phyloP scores from a whole-genome alignment of 37 sponge, comb jelly and placozoan species.

The Corticium candelabrum region DNA sequence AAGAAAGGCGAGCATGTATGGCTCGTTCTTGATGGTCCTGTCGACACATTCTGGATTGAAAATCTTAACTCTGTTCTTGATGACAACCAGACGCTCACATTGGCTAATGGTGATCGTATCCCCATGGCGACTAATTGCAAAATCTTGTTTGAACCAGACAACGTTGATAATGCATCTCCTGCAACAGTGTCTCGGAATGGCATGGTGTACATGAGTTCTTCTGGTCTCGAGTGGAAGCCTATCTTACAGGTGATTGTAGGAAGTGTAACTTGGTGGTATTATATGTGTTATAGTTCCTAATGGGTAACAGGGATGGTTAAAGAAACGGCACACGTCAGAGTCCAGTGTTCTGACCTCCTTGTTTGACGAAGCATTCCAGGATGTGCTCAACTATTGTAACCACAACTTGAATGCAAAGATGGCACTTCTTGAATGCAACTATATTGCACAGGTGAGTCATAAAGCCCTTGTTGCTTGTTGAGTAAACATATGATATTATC shows the following conservation, averaged over 20 bases:
- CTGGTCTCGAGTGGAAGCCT: conserved; percentile 92
- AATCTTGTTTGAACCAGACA: conserved; percentile 96
- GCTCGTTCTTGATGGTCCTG: conserved; percentile 96
- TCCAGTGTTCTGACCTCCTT: conserved; percentile 33
- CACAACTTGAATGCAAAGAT: conserved; percentile 73
- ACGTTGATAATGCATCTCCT: conserved; percentile 97
- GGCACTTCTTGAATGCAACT: conserved; percentile 88
- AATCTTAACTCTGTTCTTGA: conserved; percentile 97
- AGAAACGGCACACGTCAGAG: conserved; percentile 25
- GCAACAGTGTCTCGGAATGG: conserved; percentile 94
- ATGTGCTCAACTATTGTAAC: conserved; percentile 47
- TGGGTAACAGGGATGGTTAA: conserved; percentile 63
- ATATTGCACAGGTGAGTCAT: conserved; percentile 63
- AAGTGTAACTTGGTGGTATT: background rate
- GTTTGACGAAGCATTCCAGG: conserved; percentile 70
- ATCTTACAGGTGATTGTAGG: conserved; percentile 45
- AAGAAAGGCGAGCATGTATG: conserved; percentile 94
- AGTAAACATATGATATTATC: background rate
- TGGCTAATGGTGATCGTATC: conserved; percentile 95
- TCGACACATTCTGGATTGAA: conserved; percentile 99
- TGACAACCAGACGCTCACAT: conserved; percentile 95
- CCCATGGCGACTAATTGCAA: conserved; percentile 93
- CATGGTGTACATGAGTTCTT: conserved; percentile 96
- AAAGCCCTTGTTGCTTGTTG: background rate
- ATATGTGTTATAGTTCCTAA: background rate